phyloP scores from a whole-genome alignment of 2,113 vertebrate species.

The Ancistrus triradiatus region DNA sequence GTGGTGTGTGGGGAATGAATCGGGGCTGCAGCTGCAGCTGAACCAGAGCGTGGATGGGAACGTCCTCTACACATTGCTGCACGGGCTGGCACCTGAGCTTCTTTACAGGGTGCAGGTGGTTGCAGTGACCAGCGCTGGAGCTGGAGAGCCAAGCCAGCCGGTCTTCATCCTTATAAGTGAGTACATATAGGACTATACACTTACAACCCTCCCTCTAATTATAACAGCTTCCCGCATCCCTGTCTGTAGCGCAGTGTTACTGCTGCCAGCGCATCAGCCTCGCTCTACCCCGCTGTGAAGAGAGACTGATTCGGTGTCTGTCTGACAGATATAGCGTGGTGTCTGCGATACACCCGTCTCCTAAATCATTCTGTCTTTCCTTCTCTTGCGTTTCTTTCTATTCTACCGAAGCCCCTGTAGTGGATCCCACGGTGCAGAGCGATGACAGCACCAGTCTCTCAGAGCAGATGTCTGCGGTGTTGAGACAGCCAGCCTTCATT shows the following conservation, averaged over 20 bases:
- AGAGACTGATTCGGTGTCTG: too few species aligned
- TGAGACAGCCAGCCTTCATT: conserved; percentile 84
- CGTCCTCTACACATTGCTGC: conserved; percentile 70
- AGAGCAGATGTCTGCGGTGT: conserved; percentile 74
- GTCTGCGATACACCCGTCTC: not conserved
- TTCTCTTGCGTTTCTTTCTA: conserved; percentile 10
- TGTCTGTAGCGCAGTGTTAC: not conserved
- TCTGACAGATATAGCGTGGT: not conserved
- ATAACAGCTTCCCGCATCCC: too few species aligned
- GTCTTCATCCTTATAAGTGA: conserved; percentile 80
- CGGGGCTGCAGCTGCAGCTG: conserved; percentile 76
- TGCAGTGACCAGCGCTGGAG: conserved; percentile 79
- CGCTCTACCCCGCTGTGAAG: too few species aligned
- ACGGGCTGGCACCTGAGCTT: conserved; percentile 75
- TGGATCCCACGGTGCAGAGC: conserved; percentile 51
- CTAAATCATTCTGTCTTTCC: conserved; percentile 6
- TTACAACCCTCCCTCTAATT: not conserved
- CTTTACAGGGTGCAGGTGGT: conserved; percentile 79
- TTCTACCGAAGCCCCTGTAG: conserved; percentile 56
- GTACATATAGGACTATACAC: conserved; percentile 60
- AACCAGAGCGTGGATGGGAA: conserved; percentile 82
- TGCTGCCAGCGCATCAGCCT: too few species aligned
- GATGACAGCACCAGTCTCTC: conserved; percentile 64
- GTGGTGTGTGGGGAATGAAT: conserved; percentile 83
- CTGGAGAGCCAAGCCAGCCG: conserved; percentile 75